Evolutionary conservation across 2,797 vertebrate genomes (phyloP).

Genomic region (Hippoglossus hippoglossus): DNA sequence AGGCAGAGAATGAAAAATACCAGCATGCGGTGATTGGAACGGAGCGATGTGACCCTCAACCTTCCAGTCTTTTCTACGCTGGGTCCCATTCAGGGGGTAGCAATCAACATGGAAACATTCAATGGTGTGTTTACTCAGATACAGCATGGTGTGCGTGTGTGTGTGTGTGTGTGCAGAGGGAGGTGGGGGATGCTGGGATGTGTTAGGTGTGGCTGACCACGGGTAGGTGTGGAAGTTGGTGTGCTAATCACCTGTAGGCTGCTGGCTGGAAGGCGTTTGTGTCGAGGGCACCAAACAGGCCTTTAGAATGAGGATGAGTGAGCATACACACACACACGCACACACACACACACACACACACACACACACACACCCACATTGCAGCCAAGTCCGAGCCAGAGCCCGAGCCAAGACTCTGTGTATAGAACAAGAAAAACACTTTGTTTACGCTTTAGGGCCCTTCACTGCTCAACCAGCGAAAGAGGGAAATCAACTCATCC

Average conservation of each 20-base stretch:
- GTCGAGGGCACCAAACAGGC: slow-evolving; percentile 51
- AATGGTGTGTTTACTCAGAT: slow-evolving; percentile 51
- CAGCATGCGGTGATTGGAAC: slow-evolving; percentile 56
- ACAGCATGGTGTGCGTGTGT: neutral
- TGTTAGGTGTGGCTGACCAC: slow-evolving; percentile 22
- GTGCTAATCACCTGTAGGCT: slow-evolving; percentile 61
- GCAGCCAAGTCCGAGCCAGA: slow-evolving; percentile 70
- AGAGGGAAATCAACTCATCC: slow-evolving; percentile 78
- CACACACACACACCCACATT: slow-evolving; percentile 34
- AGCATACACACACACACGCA: slow-evolving; percentile 28
- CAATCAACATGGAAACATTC: slow-evolving; percentile 53
- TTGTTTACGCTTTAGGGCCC: slow-evolving; percentile 84
- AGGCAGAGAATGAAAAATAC: slow-evolving; percentile 68
- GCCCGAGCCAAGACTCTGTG: slow-evolving; percentile 73
- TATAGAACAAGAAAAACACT: slow-evolving; percentile 81
- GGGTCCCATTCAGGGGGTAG: slow-evolving; percentile 53
- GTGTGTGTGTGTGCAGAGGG: neutral
- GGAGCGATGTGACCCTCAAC: slow-evolving; percentile 65
- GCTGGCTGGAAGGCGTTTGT: slow-evolving; percentile 53
- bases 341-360: slow-evolving; percentile 19
- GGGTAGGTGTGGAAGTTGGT: slow-evolving; percentile 6
- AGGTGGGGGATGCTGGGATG: too few species aligned
- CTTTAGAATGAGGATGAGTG: slow-evolving; percentile 66
- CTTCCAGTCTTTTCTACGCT: slow-evolving; percentile 49
- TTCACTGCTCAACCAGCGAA: slow-evolving; percentile 77